Percentiles rank a stretch among this genome's conserved stretches.
Conservation (phyloP, 2,888 invertebrate genomes). For the Entomobrya multifasciata region DNA sequence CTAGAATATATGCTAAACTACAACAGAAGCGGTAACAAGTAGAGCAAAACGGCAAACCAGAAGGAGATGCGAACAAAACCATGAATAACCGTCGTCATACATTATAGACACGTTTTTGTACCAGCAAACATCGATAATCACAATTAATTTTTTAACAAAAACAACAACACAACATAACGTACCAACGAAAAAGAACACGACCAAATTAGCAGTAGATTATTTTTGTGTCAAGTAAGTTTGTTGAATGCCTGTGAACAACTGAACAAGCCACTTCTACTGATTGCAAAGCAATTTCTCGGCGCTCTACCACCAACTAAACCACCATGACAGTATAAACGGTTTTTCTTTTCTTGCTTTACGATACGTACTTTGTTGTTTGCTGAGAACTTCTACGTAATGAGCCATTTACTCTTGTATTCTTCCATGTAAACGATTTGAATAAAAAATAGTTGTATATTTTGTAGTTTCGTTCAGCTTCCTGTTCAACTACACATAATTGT, state of each 20-base stretch:
- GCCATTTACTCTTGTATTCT: constrained; percentile 50
- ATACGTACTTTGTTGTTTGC: too few species aligned
- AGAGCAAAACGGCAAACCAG: too few species aligned
- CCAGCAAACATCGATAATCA: constrained; percentile 27
- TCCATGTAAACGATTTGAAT: constrained; percentile 26
- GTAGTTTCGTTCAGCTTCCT: constrained; percentile 16
- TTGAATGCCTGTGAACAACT: constrained; percentile 17
- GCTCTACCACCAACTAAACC: background rate
- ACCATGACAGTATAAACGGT: background rate
- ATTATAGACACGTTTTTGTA: constrained; percentile 12
- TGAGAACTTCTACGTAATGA: constrained; percentile 29
- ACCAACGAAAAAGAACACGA: background rate
- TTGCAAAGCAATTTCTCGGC: background rate
- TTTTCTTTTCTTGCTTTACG: background rate
- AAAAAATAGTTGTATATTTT: background rate
- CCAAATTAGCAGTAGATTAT: background rate
- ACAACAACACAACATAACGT: background rate
- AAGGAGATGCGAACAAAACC: too few species aligned
- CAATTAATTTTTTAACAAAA: constrained; percentile 19
- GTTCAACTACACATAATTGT: background rate
- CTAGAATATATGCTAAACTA: constrained; percentile 22
- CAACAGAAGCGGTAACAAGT: background rate
- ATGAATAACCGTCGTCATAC: background rate
- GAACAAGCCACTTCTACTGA: too few species aligned
- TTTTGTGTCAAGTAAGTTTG: background rate